Conservation (phyloP, 2,113 vertebrate species). For the Gavialis gangeticus region DNA sequence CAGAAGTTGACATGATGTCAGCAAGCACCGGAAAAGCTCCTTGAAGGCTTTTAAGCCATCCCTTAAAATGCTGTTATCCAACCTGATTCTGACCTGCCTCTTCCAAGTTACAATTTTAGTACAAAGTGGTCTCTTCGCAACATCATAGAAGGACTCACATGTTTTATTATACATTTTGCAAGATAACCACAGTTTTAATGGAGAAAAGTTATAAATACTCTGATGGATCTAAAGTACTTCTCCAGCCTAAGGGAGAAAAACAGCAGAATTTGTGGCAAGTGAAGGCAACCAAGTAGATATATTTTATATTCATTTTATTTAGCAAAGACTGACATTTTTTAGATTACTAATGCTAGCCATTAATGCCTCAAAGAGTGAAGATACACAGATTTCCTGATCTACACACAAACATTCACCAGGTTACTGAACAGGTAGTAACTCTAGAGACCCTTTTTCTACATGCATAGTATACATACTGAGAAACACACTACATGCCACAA, state of each 20-base stretch:
- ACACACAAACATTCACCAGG: not conserved
- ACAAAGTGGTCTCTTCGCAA: accelerated
- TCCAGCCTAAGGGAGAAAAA: not conserved
- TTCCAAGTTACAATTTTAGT: not conserved
- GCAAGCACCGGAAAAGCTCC: not conserved
- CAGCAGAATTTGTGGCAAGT: not conserved
- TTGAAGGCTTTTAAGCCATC: not conserved
- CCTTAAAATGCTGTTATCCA: not conserved
- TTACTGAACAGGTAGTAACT: too few species aligned
- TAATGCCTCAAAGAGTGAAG: not conserved
- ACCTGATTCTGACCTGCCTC: not conserved
- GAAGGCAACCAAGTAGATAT: not conserved
- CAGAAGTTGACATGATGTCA: not conserved
- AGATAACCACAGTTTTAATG: not conserved
- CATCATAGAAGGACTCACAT: not conserved
- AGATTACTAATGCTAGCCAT: not conserved
- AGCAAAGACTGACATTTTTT: not conserved
- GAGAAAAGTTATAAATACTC: not conserved
- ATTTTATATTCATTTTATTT: not conserved
- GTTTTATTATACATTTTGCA: not conserved
- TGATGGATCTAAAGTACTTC: not conserved
- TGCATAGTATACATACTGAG: too few species aligned
- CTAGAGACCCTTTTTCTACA: too few species aligned
- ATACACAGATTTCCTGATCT: not conserved
- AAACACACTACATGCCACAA: too few species aligned